Evolutionary conservation across 30 jellyfish, hydroid and myxozoan species (phyloP).

Genomic region (Aurelia coerulea): DNA sequence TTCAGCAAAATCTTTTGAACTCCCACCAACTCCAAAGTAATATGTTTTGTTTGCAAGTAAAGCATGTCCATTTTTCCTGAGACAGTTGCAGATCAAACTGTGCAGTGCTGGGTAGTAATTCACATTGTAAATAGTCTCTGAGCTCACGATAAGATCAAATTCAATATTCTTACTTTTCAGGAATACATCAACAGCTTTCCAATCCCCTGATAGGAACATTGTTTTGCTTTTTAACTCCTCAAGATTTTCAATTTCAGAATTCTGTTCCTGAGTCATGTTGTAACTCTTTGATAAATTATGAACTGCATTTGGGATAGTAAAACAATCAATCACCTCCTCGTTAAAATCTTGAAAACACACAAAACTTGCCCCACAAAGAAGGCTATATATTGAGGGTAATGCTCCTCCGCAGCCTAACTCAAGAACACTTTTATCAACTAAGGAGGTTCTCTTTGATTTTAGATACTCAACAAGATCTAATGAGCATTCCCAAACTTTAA

Average conservation of each 20-base stretch:
- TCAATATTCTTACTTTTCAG: constrained; percentile 10
- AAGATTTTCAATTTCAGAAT: neutral
- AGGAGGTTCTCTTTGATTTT: neutral
- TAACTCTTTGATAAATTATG: neutral
- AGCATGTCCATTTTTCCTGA: constrained; percentile 74
- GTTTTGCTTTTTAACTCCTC: constrained; percentile 9
- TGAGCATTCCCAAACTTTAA: constrained; percentile 97
- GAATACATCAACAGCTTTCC: constrained; percentile 46
- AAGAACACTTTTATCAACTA: constrained; percentile 51
- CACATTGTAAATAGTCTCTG: constrained; percentile 92
- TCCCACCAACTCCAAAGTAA: constrained; percentile 99
- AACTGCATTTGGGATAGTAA: constrained; percentile 77
- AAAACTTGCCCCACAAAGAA: constrained; percentile 60
- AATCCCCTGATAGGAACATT: constrained; percentile 84
- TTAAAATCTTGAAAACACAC: constrained; percentile 93
- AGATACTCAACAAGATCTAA: constrained; percentile 74
- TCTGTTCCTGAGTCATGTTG: neutral
- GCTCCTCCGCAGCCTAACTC: constrained; percentile 99
- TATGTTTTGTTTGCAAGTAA: constrained; percentile 89
- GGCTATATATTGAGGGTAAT: constrained; percentile 69
- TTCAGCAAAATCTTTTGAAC: constrained; percentile 74
- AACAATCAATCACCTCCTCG: constrained; percentile 84
- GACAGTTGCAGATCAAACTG: constrained; percentile 37
- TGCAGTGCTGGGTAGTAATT: constrained; percentile 68
- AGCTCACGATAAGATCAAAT: constrained; percentile 84